Percentiles rank a stretch among this genome's conserved stretches.
Conservation (phyloP, 2,797 vertebrate genomes). For the Etheostoma perlongum region DNA sequence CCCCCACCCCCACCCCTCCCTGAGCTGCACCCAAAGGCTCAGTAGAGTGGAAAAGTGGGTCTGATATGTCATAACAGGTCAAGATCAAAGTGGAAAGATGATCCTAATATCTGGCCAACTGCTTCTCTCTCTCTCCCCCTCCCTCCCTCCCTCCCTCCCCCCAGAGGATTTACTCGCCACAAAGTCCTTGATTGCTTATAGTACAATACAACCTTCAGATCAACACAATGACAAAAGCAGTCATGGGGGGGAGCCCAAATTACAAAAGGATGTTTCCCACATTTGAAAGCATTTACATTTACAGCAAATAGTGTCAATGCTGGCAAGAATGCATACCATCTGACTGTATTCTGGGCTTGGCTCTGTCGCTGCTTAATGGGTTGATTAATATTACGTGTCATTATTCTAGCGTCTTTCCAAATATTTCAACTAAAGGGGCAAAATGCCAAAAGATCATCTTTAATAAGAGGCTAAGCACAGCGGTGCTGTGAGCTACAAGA, state of each 20-base stretch:
- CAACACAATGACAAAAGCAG: conserved; percentile 24
- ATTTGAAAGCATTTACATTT: background rate
- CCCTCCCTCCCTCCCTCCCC: conserved; percentile 23
- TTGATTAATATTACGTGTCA: conserved; percentile 17
- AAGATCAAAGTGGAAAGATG: conserved; percentile 73
- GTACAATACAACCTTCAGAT: conserved; percentile 28
- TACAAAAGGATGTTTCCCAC: conserved; percentile 28
- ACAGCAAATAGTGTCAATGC: background rate
- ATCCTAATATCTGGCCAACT: conserved; percentile 47
- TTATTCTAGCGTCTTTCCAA: background rate
- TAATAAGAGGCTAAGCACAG: background rate
- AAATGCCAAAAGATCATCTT: background rate
- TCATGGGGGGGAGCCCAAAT: background rate
- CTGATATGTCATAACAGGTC: conserved; percentile 76
- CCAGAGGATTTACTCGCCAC: conserved; percentile 32
- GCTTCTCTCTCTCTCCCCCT: conserved; percentile 15
- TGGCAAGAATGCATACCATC: background rate
- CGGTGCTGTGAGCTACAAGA: background rate
- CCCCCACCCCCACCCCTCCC: conserved; percentile 18
- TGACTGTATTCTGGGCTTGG: background rate
- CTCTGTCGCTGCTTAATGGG: background rate
- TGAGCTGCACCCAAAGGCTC: conserved; percentile 60
- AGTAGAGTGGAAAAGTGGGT: conserved; percentile 72
- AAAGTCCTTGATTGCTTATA: conserved; percentile 31
- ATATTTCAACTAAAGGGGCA: background rate